A percentile compares a stretch with the other conserved stretches of the same genome.
These are phyloP conservation scores for Andrena hattorfiana DNA, from an alignment of 2,888 invertebrate genomes.

Conservation along the genomic window DNA sequence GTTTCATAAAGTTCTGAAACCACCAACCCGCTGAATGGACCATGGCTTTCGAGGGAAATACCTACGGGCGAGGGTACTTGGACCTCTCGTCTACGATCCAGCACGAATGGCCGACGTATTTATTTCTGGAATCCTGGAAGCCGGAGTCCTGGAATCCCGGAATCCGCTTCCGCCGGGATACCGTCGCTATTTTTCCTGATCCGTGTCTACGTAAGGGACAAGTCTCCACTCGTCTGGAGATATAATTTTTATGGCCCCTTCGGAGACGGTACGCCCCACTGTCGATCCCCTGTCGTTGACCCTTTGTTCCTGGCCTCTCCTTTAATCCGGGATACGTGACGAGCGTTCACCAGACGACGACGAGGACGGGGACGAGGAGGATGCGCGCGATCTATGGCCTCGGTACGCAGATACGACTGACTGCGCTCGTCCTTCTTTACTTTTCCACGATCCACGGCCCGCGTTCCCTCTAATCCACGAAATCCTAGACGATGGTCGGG, in stretches of 20 bases:
- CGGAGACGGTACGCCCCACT: constrained; percentile 15
- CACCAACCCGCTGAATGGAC: constrained; percentile 32
- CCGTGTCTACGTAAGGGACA: constrained; percentile 5
- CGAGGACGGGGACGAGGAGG: not conserved
- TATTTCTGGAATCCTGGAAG: constrained; percentile 43
- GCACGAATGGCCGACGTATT: constrained; percentile 35
- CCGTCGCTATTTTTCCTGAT: not conserved
- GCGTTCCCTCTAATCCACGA: constrained; percentile 23
- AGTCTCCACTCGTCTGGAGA: constrained; percentile 24
- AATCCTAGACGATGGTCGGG: constrained; percentile 24
- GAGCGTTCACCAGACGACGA: constrained; percentile 27
- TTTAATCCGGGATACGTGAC: constrained; percentile 46
- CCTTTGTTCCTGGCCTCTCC: constrained; percentile 43
- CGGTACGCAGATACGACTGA: constrained; percentile 28
- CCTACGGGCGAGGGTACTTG: constrained; percentile 22
- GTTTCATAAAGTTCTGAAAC: constrained; percentile 40
- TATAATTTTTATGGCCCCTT: constrained; percentile 56
- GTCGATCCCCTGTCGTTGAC: constrained; percentile 35
- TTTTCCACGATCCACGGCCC: constrained; percentile 22
- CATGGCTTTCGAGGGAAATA: constrained; percentile 40
- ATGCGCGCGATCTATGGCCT: constrained; percentile 28
- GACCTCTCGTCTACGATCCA: constrained; percentile 12
- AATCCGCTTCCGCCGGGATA: constrained; percentile 41
- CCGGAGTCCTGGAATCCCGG: not conserved
- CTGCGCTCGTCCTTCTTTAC: constrained; percentile 27